phyloP scores from a whole-genome alignment of 2,113 vertebrate species.

The Ploceus nigricollis region DNA sequence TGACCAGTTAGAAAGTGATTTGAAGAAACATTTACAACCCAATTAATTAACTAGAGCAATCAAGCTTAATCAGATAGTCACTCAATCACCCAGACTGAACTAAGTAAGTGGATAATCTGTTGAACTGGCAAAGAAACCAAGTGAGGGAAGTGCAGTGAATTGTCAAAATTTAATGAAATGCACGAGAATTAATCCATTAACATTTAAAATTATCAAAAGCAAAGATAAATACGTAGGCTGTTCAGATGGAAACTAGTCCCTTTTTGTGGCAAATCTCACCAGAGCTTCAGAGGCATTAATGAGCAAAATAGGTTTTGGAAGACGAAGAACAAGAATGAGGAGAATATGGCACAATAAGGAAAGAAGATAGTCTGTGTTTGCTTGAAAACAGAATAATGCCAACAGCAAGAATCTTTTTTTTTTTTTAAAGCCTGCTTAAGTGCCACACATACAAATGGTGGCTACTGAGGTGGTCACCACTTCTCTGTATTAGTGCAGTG shows the following conservation, averaged over 20 bases:
- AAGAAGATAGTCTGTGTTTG: neutral
- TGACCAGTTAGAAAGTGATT: constrained; percentile 15
- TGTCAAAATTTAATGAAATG: constrained; percentile 6
- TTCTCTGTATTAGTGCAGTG: neutral
- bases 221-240: neutral
- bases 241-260: neutral
- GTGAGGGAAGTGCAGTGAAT: neutral
- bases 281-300: neutral
- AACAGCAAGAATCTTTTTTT: neutral
- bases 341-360: neutral
- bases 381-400: neutral
- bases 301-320: neutral
- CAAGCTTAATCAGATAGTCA: constrained; percentile 21
- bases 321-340: neutral
- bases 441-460: neutral
- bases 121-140: neutral
- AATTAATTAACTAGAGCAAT: constrained; percentile 26
- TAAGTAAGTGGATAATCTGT: neutral
- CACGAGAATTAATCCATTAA: neutral
- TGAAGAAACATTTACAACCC: constrained; percentile 34
- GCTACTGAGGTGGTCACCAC: neutral
- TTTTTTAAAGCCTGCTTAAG: neutral
- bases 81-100: neutral
- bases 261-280: neutral
- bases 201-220: neutral